A percentile compares a stretch with the other conserved stretches of the same genome.
Conservation (phyloP, 2,113 vertebrate species). For the Xiphophorus maculatus region DNA sequence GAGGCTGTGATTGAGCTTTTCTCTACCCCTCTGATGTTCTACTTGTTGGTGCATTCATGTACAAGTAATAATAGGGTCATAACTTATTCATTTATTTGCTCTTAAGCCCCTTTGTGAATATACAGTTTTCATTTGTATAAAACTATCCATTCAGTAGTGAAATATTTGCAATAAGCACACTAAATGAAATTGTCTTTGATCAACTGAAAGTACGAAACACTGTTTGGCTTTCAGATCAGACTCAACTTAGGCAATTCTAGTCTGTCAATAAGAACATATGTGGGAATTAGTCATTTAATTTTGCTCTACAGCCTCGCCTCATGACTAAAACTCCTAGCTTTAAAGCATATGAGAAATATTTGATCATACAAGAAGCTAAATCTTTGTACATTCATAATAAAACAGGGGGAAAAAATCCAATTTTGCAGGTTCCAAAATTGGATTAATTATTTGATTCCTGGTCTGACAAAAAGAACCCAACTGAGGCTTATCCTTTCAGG, state of each 20-base stretch:
- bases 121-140: constrained; percentile 25
- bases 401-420: background rate
- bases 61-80: constrained; percentile 38
- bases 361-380: background rate
- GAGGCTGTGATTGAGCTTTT: constrained; percentile 14
- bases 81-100: constrained; percentile 50
- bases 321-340: background rate
- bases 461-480: constrained; percentile 15
- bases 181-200: constrained; percentile 36
- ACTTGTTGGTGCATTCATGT: constrained; percentile 38
- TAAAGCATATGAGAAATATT: background rate
- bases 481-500: constrained; percentile 9
- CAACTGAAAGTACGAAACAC: constrained; percentile 29
- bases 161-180: constrained; percentile 26
- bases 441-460: constrained; percentile 9
- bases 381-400: background rate
- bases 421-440: background rate
- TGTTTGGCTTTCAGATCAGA: constrained; percentile 22
- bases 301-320: background rate
- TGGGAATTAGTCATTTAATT: constrained; percentile 31
- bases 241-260: constrained; percentile 10
- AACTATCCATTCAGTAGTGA: constrained; percentile 24
- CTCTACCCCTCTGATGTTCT: constrained; percentile 34
- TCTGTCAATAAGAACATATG: constrained; percentile 35
- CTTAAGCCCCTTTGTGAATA: constrained; percentile 16